phyloP scores from a whole-genome alignment of 2,797 vertebrate species.

The Hemitrygon akajei region DNA sequence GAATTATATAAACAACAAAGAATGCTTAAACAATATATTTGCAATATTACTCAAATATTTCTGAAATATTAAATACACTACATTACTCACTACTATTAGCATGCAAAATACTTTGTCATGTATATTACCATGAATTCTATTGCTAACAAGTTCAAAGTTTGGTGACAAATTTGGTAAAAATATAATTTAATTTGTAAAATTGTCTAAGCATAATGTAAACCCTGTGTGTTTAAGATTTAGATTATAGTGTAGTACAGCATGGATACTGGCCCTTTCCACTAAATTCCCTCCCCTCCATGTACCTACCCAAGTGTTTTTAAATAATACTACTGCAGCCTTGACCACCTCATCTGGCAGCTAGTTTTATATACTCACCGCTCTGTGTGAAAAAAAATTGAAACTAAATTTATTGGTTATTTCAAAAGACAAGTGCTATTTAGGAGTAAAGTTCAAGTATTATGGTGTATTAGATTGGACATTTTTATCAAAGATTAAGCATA shows the following conservation, averaged over 20 bases:
- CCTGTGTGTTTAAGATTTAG: background rate
- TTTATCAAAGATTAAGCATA: background rate
- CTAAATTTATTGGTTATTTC: background rate
- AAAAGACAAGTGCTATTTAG: background rate
- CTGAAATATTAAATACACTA: too few relatives aligned
- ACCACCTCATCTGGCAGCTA: too few relatives aligned
- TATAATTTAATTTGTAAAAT: background rate
- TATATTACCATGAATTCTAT: background rate
- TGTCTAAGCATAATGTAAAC: background rate
- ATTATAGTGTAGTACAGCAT: too few relatives aligned
- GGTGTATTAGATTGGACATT: background rate
- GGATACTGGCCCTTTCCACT: too few relatives aligned
- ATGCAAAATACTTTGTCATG: background rate
- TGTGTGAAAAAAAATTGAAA: background rate
- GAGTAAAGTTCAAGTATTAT: background rate
- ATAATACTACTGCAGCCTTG: too few relatives aligned
- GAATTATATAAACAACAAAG: too few relatives aligned
- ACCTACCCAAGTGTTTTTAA: too few relatives aligned
- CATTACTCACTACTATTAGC: too few relatives aligned
- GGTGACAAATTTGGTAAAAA: background rate
- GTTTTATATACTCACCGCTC: too few relatives aligned
- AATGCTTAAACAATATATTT: too few relatives aligned
- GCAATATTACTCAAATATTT: too few relatives aligned
- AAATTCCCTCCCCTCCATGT: too few relatives aligned
- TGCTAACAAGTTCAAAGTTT: background rate